A percentile compares a stretch with the other conserved stretches of the same genome.
Conservation (phyloP, 1,140 invertebrate genomes). For the Stegodyphus dumicola region DNA sequence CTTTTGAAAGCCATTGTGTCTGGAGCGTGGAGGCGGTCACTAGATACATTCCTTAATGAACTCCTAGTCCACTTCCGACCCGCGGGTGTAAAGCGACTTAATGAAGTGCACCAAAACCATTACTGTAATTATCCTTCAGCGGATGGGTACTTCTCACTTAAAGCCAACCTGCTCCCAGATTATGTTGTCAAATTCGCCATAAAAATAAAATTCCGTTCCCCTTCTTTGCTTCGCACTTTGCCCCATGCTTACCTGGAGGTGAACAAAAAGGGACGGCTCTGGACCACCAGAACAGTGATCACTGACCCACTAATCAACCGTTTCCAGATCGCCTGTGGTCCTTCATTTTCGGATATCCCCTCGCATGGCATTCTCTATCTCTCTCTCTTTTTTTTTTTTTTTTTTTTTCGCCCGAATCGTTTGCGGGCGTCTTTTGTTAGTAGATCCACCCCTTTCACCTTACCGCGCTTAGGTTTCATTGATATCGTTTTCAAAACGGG, state of each 20-base stretch:
- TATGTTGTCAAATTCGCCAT: background rate
- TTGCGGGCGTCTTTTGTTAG: background rate
- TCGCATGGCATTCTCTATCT: background rate
- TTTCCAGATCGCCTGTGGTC: background rate
- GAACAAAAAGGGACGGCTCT: background rate
- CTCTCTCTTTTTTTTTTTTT: no score
- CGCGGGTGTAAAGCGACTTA: background rate
- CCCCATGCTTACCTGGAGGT: background rate
- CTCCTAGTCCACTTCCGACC: background rate
- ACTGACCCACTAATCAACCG: background rate
- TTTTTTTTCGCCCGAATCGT: background rate
- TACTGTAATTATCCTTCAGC: background rate
- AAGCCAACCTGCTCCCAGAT: background rate
- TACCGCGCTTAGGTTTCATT: background rate
- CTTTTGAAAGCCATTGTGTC: background rate
- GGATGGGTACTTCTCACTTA: no score
- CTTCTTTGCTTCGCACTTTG: background rate
- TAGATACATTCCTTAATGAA: background rate
- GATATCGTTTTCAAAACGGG: background rate
- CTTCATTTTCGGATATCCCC: background rate
- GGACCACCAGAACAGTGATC: background rate
- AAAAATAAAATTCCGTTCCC: background rate
- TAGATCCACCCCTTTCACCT: background rate
- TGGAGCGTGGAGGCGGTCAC: background rate
- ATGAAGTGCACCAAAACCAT: background rate